A percentile compares a stretch with the other conserved stretches of the same genome.
Evolutionary conservation across 1,140 invertebrate species (phyloP).

Genomic region (Ctenoplectra terminalis): DNA sequence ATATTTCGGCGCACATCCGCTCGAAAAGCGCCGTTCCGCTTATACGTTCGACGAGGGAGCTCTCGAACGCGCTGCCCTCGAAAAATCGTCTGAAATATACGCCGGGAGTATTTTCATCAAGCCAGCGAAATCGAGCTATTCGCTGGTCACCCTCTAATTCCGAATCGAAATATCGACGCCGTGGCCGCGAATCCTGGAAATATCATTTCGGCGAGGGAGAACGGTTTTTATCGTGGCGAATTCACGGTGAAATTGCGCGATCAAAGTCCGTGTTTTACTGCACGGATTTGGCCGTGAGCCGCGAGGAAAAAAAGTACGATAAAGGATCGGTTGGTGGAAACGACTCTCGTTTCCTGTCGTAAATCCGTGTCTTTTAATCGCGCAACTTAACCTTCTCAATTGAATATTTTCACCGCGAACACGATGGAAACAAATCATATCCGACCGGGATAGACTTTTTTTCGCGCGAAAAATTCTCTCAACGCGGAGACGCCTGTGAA

Average conservation of each 20-base stretch:
- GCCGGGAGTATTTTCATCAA: conserved; percentile 11
- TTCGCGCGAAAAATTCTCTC: too few species aligned
- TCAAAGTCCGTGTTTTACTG: background rate
- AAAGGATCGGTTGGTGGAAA: too few species aligned
- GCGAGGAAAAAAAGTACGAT: background rate
- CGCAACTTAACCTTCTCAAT: too few species aligned
- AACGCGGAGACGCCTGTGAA: too few species aligned
- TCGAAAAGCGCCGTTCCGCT: background rate
- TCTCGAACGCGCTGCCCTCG: background rate
- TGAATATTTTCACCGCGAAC: too few species aligned
- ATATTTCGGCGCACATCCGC: background rate
- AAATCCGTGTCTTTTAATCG: background rate
- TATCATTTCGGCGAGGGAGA: background rate
- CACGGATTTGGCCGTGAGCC: background rate
- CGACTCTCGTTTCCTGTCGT: background rate
- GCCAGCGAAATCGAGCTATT: background rate
- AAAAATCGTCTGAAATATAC: conserved; percentile 6
- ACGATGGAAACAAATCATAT: background rate
- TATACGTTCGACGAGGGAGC: background rate
- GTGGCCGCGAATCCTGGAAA: background rate
- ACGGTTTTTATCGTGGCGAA: background rate
- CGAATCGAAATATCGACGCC: conserved; percentile 3
- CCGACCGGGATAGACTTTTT: background rate
- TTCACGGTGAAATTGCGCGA: conserved; percentile 6
- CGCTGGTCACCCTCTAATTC: background rate